Evolutionary conservation across 2,113 vertebrate species (phyloP).

Genomic region (Tenebrosternarchus preto): DNA sequence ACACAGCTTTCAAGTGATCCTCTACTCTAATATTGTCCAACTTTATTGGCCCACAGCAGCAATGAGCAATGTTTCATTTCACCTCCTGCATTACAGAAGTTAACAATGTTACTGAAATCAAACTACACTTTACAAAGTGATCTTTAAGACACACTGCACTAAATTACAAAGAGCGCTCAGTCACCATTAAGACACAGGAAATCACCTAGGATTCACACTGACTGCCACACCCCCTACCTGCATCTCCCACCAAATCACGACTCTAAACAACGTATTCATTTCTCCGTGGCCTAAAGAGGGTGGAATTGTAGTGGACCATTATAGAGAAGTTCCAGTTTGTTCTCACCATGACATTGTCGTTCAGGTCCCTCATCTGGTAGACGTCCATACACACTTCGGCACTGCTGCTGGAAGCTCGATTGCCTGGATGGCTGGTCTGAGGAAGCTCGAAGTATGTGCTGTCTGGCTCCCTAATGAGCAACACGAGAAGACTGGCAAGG

Average conservation of each 20-base stretch:
- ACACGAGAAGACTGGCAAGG: neutral
- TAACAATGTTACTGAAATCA: neutral
- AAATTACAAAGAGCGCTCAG: neutral
- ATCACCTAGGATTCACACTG: neutral
- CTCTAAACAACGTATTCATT: neutral
- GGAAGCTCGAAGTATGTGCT: conserved; percentile 96
- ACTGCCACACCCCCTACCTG: neutral
- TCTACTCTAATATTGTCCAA: too few relatives aligned
- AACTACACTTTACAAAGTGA: neutral
- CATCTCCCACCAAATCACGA: neutral
- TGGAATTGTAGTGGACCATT: neutral
- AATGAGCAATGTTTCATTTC: neutral
- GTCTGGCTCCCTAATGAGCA: conserved; percentile 87
- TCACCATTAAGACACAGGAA: neutral
- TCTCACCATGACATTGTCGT: conserved; percentile 87
- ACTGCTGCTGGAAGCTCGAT: conserved; percentile 65
- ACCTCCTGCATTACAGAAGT: neutral
- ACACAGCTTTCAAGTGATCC: neutral
- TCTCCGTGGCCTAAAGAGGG: neutral
- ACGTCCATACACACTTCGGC: conserved; percentile 84
- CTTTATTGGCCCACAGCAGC: neutral
- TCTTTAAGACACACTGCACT: neutral
- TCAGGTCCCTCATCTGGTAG: conserved; percentile 89
- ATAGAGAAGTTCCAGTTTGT: neutral
- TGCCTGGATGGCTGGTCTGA: conserved; percentile 70